Evolutionary conservation across 1,140 invertebrate genomes (phyloP), one percentile per base, ranked within the genome.

Genomic region (Drosophila orosa): DNA sequence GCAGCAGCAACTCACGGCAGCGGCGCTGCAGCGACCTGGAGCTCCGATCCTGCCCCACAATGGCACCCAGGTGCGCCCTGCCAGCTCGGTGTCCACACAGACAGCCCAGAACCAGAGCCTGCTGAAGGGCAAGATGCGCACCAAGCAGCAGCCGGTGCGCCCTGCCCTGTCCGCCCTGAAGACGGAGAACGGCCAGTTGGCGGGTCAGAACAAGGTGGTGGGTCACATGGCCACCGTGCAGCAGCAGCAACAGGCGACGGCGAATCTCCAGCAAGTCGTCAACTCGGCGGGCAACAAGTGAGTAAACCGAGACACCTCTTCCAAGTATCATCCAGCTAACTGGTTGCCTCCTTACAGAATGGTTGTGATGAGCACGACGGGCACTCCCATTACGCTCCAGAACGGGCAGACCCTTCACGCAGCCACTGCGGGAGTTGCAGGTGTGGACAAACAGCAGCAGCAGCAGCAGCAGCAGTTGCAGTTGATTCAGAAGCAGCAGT

Each of bases 61-160:
- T 40, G 91, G 85, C 29, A 92, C 94, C 12, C 94, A 94, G 73
- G 95, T 95, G 60, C 93, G 95, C 27, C 95, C 95, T 5, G 95
- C 95, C 3, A 95, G 95, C 87, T 95, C 95, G 0, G 95, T 96
- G 10, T 96, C 95, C 3, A 96, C 95, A 5, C 95, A 96, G 91
- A 96, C 95, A 2, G 94, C 94, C 80, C 89, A 91, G 39, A 92
- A 92, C 47, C 91, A 92, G 55, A 91, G 75, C 57, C 48, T 92
- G 35, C 65, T 92, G 1, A 92, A 91, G 74, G 82, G 86, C 7
- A 92, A 92, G 47, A 83, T 85, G 80, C 84, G 91, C 1, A 92
- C 74, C 50, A 92, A 92, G 47, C 91, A 92, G 62, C 93, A 93
- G 24, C 85, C 94, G 68, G 93, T 94, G 78, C 92, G 94, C 52